Conservation (phyloP, 2,113 vertebrate species). For the Rhynchopsitta pachyrhyncha region DNA sequence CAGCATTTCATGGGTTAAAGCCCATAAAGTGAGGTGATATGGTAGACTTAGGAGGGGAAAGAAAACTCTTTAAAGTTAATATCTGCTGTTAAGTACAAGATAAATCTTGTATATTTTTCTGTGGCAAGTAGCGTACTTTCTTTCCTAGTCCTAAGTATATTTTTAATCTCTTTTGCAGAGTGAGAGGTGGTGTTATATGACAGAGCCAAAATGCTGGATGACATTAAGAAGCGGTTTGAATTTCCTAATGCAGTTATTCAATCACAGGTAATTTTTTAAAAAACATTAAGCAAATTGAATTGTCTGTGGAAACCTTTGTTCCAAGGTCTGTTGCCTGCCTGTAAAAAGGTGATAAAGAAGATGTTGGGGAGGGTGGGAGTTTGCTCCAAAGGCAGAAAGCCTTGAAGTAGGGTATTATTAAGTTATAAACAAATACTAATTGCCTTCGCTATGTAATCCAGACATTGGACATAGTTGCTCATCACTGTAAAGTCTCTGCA, state of each 20-base stretch:
- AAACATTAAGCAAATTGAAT: not conserved
- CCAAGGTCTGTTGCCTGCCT: not conserved
- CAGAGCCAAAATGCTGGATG: conserved; percentile 79
- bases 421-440: not conserved
- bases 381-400: not conserved
- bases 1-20: not conserved
- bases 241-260: conserved; percentile 90
- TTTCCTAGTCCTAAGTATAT: not conserved
- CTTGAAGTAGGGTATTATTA: not conserved
- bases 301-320: not conserved
- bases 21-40: not conserved
- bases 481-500: not conserved
- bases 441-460: not conserved
- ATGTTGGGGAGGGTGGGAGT: not conserved
- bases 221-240: conserved; percentile 86
- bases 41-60: not conserved
- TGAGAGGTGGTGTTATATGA: not conserved
- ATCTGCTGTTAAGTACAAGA: not conserved
- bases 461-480: not conserved
- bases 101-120: not conserved
- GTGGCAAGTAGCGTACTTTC: not conserved
- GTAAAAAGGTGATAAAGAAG: not conserved
- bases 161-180: conserved; percentile 59
- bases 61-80: not conserved
- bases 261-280: conserved; percentile 83